phyloP scores from a whole-genome alignment of 2,113 vertebrate genomes.

The Pseudopipra pipra region DNA sequence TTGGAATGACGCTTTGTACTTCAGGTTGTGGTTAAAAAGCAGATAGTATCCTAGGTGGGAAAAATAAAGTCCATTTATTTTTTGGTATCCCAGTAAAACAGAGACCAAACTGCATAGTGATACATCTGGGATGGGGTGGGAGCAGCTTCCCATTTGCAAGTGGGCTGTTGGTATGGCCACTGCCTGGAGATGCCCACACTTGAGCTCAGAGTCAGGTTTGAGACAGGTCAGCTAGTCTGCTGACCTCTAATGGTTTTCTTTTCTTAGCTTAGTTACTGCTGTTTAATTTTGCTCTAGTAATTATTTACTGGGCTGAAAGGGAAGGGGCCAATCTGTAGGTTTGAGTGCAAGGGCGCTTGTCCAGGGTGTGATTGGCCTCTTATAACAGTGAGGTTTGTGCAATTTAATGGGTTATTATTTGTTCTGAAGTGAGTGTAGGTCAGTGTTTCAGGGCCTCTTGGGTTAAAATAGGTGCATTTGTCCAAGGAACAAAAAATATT shows the following conservation, averaged over 20 bases:
- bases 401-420: background rate
- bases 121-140: background rate
- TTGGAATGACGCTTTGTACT: background rate
- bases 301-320: background rate
- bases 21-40: background rate
- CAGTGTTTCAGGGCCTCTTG: background rate
- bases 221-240: background rate
- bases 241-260: background rate
- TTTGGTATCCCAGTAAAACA: background rate
- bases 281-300: background rate
- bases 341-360: background rate
- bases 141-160: background rate
- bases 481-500: conserved; percentile 30
- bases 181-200: background rate
- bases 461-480: conserved; percentile 18
- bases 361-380: background rate
- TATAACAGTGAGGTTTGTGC: background rate
- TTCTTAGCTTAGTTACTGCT: background rate
- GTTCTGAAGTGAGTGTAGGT: background rate
- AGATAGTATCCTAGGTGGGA: background rate
- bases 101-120: background rate
- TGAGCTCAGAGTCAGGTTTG: background rate
- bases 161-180: background rate
- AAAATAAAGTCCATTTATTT: background rate
- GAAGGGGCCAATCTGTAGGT: background rate